Evolutionary conservation across 2,113 vertebrate genomes (phyloP).

Genomic region (Xiphophorus couchianus): DNA sequence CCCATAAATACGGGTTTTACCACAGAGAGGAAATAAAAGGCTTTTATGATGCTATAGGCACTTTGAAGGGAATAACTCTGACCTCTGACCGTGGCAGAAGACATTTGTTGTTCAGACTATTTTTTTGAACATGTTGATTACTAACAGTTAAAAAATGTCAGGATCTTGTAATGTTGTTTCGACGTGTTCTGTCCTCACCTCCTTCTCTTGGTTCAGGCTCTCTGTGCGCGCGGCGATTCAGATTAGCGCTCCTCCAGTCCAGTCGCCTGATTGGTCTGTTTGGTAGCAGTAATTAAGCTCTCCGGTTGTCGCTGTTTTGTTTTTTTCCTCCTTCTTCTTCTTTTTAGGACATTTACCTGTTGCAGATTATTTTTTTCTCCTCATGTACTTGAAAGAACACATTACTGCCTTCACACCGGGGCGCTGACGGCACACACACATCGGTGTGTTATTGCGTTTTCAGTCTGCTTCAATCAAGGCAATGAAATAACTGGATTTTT

Average conservation of each 20-base stretch:
- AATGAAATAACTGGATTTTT: too few relatives aligned
- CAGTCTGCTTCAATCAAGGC: too few relatives aligned
- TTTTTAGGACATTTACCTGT: background rate
- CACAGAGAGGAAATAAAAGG: background rate
- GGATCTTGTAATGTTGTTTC: background rate
- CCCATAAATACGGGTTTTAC: constrained; percentile 3
- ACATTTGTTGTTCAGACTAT: background rate
- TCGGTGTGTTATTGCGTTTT: too few relatives aligned
- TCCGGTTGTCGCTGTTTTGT: background rate
- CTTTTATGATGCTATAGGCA: constrained; percentile 14
- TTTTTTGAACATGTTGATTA: background rate
- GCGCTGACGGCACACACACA: too few relatives aligned
- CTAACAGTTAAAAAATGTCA: too few relatives aligned
- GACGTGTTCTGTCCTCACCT: background rate
- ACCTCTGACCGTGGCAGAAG: background rate
- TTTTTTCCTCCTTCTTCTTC: too few relatives aligned
- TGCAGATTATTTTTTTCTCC: background rate
- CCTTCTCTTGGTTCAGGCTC: background rate
- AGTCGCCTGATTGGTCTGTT: background rate
- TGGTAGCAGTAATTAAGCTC: background rate
- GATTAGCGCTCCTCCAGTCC: background rate
- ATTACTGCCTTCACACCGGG: too few relatives aligned
- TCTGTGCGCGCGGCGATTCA: background rate
- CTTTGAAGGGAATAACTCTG: constrained; percentile 24
- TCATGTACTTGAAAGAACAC: background rate